Evolutionary conservation across 2,888 invertebrate species (phyloP).

Genomic region (Koerneria pararmatus): DNA sequence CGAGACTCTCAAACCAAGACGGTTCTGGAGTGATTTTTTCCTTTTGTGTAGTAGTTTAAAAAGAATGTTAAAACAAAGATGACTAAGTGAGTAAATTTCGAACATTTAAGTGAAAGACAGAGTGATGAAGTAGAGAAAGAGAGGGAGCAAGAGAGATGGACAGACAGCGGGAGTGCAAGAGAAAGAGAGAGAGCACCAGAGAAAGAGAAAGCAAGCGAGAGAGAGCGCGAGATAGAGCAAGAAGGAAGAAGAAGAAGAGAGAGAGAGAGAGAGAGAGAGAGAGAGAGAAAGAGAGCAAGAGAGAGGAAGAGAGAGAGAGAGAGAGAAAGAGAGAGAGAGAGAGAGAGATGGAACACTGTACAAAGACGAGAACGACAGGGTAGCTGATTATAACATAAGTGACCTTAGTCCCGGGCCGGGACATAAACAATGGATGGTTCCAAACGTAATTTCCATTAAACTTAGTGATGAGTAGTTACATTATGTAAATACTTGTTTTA

Average conservation of each 20-base stretch:
- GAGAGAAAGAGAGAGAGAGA: not conserved
- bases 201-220: not conserved
- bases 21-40: no score
- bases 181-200: not conserved
- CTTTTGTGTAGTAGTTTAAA: no score
- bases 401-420: no score
- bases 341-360: not conserved
- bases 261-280: not conserved
- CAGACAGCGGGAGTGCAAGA: not conserved
- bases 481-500: no score
- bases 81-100: no score
- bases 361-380: no score
- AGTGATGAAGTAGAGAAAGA: conserved; percentile 13
- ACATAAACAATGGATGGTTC: no score
- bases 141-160: conserved; percentile 5
- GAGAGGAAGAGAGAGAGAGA: not conserved
- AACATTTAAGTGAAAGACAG: not conserved
- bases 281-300: not conserved
- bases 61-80: no score
- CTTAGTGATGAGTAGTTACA: no score
- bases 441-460: no score
- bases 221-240: not conserved
- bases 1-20: no score
- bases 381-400: no score
- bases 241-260: not conserved